Percentiles rank a stretch among this genome's conserved stretches.
Conservation (phyloP, 2,113 vertebrate species). For the Orientallactaga bullata region DNA sequence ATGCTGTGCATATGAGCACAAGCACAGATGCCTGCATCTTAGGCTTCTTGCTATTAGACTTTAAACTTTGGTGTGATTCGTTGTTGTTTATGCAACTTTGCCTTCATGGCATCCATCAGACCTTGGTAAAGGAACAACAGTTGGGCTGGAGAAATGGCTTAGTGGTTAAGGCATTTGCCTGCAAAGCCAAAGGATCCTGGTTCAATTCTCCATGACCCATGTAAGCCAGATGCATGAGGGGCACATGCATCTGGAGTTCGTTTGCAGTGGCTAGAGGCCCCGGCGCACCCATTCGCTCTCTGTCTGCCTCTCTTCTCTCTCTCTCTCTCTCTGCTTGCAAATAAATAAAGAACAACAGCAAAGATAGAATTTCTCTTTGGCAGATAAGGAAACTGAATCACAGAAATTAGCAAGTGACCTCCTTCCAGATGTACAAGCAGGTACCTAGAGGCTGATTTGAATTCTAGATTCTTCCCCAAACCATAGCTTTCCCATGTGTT, state of each 20-base stretch:
- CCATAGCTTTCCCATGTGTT: background rate
- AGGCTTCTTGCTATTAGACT: background rate
- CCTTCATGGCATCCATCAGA: background rate
- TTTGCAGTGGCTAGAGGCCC: too few species aligned
- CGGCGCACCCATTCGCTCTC: too few species aligned
- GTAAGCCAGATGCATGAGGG: too few species aligned
- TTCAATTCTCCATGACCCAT: too few species aligned
- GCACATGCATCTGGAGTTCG: too few species aligned
- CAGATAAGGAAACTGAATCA: background rate
- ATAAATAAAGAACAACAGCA: background rate
- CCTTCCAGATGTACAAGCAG: background rate
- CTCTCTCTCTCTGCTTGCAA: too few species aligned
- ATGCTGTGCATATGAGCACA: background rate
- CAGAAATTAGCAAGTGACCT: background rate
- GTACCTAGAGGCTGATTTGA: background rate
- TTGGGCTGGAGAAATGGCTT: too few species aligned
- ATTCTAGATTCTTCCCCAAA: background rate
- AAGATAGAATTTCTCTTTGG: background rate
- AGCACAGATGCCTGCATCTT: background rate
- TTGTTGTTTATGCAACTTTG: background rate
- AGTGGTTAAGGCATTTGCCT: too few species aligned
- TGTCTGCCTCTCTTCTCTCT: too few species aligned
- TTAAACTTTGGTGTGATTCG: background rate
- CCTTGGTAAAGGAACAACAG: background rate
- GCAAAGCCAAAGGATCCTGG: too few species aligned